These are phyloP conservation scores for Tretioscincus oriximinensis DNA, from an alignment of 2,113 vertebrate genomes.

Conservation along the genomic window DNA sequence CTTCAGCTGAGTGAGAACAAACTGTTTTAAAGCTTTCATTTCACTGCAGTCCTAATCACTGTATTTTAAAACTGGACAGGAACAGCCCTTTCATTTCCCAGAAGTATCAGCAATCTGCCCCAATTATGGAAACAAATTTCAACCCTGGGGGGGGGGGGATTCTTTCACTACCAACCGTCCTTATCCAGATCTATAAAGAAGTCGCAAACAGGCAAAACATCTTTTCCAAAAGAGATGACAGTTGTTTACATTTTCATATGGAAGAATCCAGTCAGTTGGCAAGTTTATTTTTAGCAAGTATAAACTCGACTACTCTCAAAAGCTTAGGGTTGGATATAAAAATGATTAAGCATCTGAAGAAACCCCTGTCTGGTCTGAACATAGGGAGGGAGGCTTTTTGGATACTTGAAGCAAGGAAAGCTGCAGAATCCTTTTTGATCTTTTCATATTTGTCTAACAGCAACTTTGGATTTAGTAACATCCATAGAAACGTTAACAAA, in stretches of 20 bases:
- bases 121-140: slow-evolving; percentile 17
- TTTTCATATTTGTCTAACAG: not conserved
- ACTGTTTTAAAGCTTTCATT: slow-evolving; percentile 8
- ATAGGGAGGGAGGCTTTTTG: not conserved
- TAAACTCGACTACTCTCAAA: slow-evolving; percentile 28
- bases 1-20: not conserved
- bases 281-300: slow-evolving; percentile 30
- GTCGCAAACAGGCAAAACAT: slow-evolving; percentile 13
- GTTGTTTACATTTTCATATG: slow-evolving; percentile 31
- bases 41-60: slow-evolving; percentile 3
- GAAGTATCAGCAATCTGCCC: slow-evolving; percentile 23
- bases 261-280: slow-evolving; percentile 27
- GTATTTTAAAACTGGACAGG: slow-evolving; percentile 4
- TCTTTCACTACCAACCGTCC: too few species aligned
- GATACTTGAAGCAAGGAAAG: not conserved
- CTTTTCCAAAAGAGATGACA: slow-evolving; percentile 29
- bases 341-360: slow-evolving; percentile 19
- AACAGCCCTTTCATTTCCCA: slow-evolving; percentile 17
- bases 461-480: not conserved
- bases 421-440: not conserved
- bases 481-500: not conserved
- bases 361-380: slow-evolving; percentile 5
- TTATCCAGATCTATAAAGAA: not conserved
- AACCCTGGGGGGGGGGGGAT: not conserved
- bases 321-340: slow-evolving; percentile 17